These are phyloP conservation scores for Ptychobarbus kaznakovi DNA, from an alignment of 2,797 vertebrate species.

Conservation along the genomic window DNA sequence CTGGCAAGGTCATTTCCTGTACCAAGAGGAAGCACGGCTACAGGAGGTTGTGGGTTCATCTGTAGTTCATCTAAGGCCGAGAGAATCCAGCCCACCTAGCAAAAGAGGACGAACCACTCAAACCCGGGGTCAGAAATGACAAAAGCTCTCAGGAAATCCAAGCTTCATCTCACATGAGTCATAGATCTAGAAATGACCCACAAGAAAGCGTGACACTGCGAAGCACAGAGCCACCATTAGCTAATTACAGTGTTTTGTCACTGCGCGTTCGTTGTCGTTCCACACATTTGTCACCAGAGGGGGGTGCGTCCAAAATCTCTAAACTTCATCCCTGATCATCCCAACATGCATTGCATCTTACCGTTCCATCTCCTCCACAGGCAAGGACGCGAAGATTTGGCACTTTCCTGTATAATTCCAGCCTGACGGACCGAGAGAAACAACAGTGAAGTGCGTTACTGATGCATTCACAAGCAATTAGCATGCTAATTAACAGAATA, in stretches of 20 bases:
- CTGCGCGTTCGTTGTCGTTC: neutral
- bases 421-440: conserved; percentile 71
- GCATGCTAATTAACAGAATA: neutral
- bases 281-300: conserved; percentile 49
- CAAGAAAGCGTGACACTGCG: neutral
- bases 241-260: neutral
- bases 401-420: conserved; percentile 97
- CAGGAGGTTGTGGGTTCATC: conserved; percentile 93
- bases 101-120: conserved; percentile 38
- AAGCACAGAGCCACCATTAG: conserved; percentile 5
- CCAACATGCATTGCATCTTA: conserved; percentile 67
- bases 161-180: neutral
- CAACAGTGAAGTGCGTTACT: neutral
- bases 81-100: conserved; percentile 97
- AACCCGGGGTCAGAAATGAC: neutral
- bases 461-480: neutral
- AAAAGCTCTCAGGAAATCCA: neutral
- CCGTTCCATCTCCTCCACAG: conserved; percentile 96
- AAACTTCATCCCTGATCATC: neutral
- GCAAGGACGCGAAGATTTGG: conserved; percentile 96
- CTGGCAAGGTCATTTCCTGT: conserved; percentile 98
- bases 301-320: conserved; percentile 23
- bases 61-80: conserved; percentile 95
- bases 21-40: conserved; percentile 96
- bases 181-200: neutral